Evolutionary conservation across 1,140 invertebrate genomes (phyloP), one percentile per base, ranked within the genome.

Genomic region (Caenorhabditis brenneri): DNA sequence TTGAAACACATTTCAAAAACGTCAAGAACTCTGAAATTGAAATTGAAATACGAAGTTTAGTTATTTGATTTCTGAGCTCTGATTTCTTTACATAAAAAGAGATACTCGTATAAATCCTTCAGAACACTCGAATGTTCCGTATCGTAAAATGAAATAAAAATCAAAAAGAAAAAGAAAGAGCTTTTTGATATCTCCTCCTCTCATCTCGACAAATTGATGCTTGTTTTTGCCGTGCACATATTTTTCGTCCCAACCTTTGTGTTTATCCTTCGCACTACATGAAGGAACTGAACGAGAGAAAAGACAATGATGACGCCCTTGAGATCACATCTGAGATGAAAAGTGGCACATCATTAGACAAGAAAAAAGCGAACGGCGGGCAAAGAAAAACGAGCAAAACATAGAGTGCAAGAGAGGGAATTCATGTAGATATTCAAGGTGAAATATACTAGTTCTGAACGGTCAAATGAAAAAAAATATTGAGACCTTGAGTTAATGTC

Each of bases 221-320:
- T 65, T 65, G 58, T 65, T 65, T 65, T 65, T 65, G 58, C 58
- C 19, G 53, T 16, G 58, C 58, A 65, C 58, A 65, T 65, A 27
- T 65, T 27, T 65, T 65, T 65, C 22, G 6, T 16, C 58, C 22
- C 29, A 65, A 65, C 58, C 58, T 65, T 36, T 65, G 58, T 65
- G 58, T 65, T 65, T 65, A 65, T 65, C 29, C 58, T 65, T 65
- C 29, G 58, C 58, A 65, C 58, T 65, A 65, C 58, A 65, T 33
- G 58, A 29, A 10, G 53, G n/a, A n/a, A n/a, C n/a, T n/a, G 39
- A 42, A 42, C 39, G 5, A 42, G 39, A 42, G 39, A 42, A 42
- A 55, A 55, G 24, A 55, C 22, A 27, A 55, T 24, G 22, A 65
- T 65, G 58, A 65, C 58, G 58, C 31, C 29, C 58, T 65, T 65